phyloP scores from a whole-genome alignment of 2,113 vertebrate genomes.

The Cavia porcellus region DNA sequence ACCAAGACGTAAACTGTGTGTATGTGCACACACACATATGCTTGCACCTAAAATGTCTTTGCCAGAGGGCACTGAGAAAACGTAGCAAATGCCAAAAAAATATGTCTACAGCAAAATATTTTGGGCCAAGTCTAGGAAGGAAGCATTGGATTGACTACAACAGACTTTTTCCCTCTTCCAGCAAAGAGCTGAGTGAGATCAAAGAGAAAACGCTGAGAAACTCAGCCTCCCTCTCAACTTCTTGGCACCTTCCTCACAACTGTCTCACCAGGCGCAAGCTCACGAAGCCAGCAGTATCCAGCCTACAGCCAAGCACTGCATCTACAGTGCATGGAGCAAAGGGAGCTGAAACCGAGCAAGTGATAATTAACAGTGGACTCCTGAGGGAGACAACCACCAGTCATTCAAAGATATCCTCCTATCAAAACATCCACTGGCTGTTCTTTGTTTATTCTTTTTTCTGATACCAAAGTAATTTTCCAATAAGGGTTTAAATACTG shows the following conservation, averaged over 20 bases:
- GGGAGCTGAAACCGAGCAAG: conserved; percentile 57
- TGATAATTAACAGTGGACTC: conserved; percentile 41
- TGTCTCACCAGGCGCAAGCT: conserved; percentile 70
- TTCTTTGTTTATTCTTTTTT: background rate
- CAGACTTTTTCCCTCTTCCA: conserved; percentile 70
- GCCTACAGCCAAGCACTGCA: conserved; percentile 62
- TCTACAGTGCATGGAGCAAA: conserved; percentile 32
- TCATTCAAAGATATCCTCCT: background rate
- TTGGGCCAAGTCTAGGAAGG: conserved; percentile 74
- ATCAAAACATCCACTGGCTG: conserved; percentile 69
- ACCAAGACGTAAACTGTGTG: conserved; percentile 17
- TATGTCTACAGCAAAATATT: conserved; percentile 67
- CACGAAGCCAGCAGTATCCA: conserved; percentile 50
- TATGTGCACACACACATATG: too few relatives aligned
- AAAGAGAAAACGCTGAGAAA: conserved; percentile 82
- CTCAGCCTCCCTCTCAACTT: conserved; percentile 68
- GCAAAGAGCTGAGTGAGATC: conserved; percentile 80
- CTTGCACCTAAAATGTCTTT: conserved; percentile 15
- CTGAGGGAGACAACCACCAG: conserved; percentile 32
- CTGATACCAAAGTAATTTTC: background rate
- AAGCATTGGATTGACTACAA: conserved; percentile 78
- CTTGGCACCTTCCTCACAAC: conserved; percentile 69
- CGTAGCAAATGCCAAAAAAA: conserved; percentile 69
- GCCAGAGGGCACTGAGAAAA: conserved; percentile 54
- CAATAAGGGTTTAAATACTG: conserved; percentile 60